Conservation (phyloP, 2,888 invertebrate species). For the Cylindroiulus punctatus region DNA sequence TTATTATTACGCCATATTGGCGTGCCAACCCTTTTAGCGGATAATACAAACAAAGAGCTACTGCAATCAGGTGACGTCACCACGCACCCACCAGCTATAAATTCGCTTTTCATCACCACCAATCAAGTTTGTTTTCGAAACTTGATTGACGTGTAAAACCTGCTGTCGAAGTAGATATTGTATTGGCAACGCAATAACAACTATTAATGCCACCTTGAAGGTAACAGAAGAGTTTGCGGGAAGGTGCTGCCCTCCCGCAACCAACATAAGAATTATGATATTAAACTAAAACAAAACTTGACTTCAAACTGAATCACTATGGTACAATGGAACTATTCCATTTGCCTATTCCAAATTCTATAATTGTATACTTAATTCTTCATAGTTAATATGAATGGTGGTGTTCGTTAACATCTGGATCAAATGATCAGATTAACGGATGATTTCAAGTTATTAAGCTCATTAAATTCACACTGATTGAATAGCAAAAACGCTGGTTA, state of each 20-base stretch:
- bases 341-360: too few relatives aligned
- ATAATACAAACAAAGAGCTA: background rate
- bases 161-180: background rate
- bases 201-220: background rate
- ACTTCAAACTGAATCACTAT: too few relatives aligned
- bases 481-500: too few relatives aligned
- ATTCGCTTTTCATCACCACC: background rate
- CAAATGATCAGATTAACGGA: too few relatives aligned
- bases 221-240: background rate
- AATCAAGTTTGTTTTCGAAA: background rate
- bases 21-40: background rate
- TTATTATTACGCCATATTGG: background rate
- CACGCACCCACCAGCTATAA: background rate
- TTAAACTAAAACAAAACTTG: too few relatives aligned
- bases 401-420: too few relatives aligned
- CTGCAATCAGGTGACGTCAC: background rate
- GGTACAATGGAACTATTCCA: too few relatives aligned
- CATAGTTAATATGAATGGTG: too few relatives aligned
- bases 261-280: background rate
- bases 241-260: background rate
- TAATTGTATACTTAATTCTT: too few relatives aligned
- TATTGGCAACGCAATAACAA: background rate
- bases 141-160: background rate
- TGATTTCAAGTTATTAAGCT: too few relatives aligned
- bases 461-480: too few relatives aligned